phyloP scores from a whole-genome alignment of 2,113 vertebrate genomes.

The Eurypyga helias region DNA sequence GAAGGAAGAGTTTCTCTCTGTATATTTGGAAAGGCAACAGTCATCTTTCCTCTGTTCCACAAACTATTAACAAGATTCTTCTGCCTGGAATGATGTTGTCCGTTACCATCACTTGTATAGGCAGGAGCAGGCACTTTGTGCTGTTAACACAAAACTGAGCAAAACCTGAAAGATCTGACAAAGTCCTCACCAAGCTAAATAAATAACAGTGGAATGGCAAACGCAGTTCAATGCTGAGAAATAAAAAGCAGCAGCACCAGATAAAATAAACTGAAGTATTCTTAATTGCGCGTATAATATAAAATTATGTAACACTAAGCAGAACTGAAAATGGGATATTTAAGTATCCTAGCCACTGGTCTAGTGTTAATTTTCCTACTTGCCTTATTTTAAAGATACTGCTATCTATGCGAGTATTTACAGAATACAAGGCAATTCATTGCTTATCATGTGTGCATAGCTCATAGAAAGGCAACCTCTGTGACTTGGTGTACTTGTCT shows the following conservation, averaged over 20 bases:
- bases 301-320: neutral
- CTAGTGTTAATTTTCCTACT: neutral
- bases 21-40: neutral
- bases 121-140: neutral
- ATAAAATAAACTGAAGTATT: neutral
- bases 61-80: neutral
- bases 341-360: neutral
- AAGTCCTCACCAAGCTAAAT: neutral
- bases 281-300: neutral
- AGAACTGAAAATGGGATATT: neutral
- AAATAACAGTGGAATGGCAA: neutral
- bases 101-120: neutral
- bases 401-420: neutral
- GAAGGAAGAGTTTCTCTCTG: neutral
- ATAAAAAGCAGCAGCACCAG: neutral
- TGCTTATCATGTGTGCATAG: neutral
- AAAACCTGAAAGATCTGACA: neutral
- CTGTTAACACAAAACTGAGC: neutral
- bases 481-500: neutral
- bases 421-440: neutral
- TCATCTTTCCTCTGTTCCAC: neutral
- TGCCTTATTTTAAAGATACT: neutral
- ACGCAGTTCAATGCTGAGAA: neutral
- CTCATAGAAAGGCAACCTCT: neutral
- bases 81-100: neutral